Base-by-base conservation (phyloP, 2,888 invertebrate genomes). In the Tiliacea citrago region DNA sequence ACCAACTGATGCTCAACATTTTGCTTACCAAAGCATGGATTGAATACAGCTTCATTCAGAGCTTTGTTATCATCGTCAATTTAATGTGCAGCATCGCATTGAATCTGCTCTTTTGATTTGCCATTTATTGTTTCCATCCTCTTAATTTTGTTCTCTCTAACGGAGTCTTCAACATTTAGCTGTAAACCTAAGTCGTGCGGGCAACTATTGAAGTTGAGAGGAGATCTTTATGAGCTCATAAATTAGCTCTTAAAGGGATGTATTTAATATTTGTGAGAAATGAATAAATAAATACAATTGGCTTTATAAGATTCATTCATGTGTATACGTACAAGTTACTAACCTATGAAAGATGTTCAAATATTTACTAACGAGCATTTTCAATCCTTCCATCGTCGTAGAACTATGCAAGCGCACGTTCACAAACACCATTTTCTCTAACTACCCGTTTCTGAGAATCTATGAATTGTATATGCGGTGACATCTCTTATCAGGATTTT, bases 401-500 rank as follows among this genome's bases (percentile, higher is more conserved):
- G 24, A 42, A 49, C 42, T 53, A 82, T 71, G 65, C 57, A 61
- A 74, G 67, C 21, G 8, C 69, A 74, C 57, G 57, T 68, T 62
- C 24, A 29, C 9, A 53, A 9, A 62, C 49, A 57, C 24, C 35
- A 24, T 66, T 61, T 77, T 69, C 39, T 49, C 18, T 21, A 63
- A 45, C 62, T 67, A 67, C 61, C 58, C 53, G 9, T 18, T 62
- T 63, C 45, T 53, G 21, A 29, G 60, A 71, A 79, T 47, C 45
- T 42, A 29, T 39, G 35, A 58, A 72, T 72, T 72, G 60, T 66
- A 70, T 62, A n/a, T 49, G 63, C 45, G 29, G 57, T 76, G 71
- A 68, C 61, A 78, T 69, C 49, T 74, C 12, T 51, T 70, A 74
- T 73, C 79, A 69, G 47, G 77, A 82, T 80, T 67, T 77, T 80